Base-by-base conservation (phyloP, 1,140 invertebrate genomes). In the Goniozus legneri region DNA sequence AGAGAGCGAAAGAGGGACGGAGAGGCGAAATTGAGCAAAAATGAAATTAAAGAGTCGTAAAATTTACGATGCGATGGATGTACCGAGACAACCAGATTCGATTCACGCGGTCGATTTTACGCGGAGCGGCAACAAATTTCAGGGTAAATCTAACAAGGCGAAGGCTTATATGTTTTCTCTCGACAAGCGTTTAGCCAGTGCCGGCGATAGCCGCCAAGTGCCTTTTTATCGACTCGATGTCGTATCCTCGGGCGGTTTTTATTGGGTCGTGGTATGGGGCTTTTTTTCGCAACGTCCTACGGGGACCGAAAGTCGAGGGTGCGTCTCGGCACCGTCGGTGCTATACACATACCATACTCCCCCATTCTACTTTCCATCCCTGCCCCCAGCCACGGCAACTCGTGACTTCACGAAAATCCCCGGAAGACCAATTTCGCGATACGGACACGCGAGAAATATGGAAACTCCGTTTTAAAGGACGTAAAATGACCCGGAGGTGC, bases 401-500 rank as follows among this genome's bases (percentile, higher is more conserved):
- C n/a, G n/a, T n/a, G n/a, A n/a, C n/a, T n/a, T n/a, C n/a, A 47
- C 34, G 21, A 33, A 47, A 20, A 10, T 12, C 41, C 63, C 54
- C 56, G 46, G 49, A 63, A 66, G 60, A 66, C 62, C 62, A 63
- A 64, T 66, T 64, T 43, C 44, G 44, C 51, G 45, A 61, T 59
- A 63, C 58, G 56, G 52, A 61, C 55, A 62, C 60, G 47, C 36
- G 52, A 61, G 54, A 63, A 63, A 62, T 62, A 59, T 57, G 60
- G 54, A 62, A 56, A 61, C 34, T 57, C 48, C 50, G 37, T 22
- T 66, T 58, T 60, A 66, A 64, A 63, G 48, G 52, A 60, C 54
- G 47, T 66, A 59, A 64, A 63, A 64, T 64, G 60, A 66, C 62
- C 60, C 52, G 58, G 50, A 63, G 60, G 61, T 64, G 62, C 47